phyloP scores from a whole-genome alignment of 2,113 vertebrate genomes.

The Neogobius melanostomus region DNA sequence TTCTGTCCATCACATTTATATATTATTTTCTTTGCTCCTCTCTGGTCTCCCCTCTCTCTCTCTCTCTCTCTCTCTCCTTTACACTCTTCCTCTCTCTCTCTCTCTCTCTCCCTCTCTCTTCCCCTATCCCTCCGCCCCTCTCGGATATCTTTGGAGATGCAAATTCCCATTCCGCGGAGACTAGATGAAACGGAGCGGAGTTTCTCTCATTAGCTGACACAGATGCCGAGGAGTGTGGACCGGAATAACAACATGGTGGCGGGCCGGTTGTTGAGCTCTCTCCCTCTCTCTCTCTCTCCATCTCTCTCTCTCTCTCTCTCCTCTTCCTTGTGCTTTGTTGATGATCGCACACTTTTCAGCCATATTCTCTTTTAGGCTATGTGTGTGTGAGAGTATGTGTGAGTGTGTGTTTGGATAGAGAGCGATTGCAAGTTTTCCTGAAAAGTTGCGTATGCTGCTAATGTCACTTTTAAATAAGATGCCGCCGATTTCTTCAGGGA shows the following conservation, averaged over 20 bases:
- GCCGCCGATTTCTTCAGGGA: conserved; percentile 39
- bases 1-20: conserved; percentile 63
- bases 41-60: conserved; percentile 30
- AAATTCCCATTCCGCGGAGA: conserved; percentile 77
- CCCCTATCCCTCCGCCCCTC: conserved; percentile 58
- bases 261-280: conserved; percentile 53
- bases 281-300: conserved; percentile 35
- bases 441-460: conserved; percentile 58
- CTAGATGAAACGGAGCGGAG: conserved; percentile 77
- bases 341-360: conserved; percentile 59
- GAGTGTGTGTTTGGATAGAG: conserved; percentile 34
- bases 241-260: conserved; percentile 77
- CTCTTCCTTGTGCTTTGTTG: conserved; percentile 65
- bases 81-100: conserved; percentile 10
- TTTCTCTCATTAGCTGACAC: conserved; percentile 81
- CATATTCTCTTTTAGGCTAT: conserved; percentile 59
- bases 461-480: conserved; percentile 48
- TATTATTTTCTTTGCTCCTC: conserved; percentile 39
- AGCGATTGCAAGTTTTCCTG: conserved; percentile 57
- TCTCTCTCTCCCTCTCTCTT: conserved; percentile 11
- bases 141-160: conserved; percentile 76
- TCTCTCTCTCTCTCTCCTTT: conserved; percentile 6
- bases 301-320: conserved; percentile 33
- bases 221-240: conserved; percentile 78
- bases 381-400: conserved; percentile 11